Conservation (phyloP, 2,113 vertebrate genomes). For the Dolichotis patagonum region DNA sequence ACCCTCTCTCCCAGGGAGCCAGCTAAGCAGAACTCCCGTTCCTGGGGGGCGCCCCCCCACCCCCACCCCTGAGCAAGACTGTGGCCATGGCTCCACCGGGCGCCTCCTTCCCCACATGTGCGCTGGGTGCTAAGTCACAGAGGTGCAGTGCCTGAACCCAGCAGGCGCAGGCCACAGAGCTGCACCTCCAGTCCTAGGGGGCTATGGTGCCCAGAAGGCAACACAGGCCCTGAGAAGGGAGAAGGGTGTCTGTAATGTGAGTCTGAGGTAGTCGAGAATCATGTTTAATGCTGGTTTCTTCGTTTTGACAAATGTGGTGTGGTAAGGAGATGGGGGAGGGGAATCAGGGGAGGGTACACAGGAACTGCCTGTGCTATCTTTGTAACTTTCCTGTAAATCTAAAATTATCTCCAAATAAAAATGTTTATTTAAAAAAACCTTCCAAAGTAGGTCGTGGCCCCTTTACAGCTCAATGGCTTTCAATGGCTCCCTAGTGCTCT, state of each 20-base stretch:
- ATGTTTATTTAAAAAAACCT: neutral
- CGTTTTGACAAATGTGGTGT: neutral
- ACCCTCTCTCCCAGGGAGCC: neutral
- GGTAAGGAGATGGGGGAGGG: neutral
- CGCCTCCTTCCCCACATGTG: neutral
- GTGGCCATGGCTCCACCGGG: neutral
- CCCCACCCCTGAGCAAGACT: neutral
- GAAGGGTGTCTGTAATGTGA: neutral
- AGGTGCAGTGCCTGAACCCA: neutral
- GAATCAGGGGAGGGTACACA: neutral
- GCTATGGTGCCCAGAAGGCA: neutral
- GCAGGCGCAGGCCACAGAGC: neutral
- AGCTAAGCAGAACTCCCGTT: neutral
- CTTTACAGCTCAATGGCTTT: neutral
- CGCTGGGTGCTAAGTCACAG: neutral
- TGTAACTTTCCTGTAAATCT: neutral
- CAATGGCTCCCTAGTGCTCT: neutral
- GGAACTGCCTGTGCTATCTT: neutral
- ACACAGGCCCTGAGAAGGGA: neutral
- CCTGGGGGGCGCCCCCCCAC: neutral
- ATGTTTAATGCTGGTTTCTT: neutral
- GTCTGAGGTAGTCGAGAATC: neutral
- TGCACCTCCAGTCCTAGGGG: neutral
- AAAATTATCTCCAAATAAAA: slow-evolving; percentile 43
- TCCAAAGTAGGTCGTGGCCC: neutral